Evolutionary conservation across 92 coral and sea anemone species (phyloP).

Genomic region (Chrysogorgia sp.): DNA sequence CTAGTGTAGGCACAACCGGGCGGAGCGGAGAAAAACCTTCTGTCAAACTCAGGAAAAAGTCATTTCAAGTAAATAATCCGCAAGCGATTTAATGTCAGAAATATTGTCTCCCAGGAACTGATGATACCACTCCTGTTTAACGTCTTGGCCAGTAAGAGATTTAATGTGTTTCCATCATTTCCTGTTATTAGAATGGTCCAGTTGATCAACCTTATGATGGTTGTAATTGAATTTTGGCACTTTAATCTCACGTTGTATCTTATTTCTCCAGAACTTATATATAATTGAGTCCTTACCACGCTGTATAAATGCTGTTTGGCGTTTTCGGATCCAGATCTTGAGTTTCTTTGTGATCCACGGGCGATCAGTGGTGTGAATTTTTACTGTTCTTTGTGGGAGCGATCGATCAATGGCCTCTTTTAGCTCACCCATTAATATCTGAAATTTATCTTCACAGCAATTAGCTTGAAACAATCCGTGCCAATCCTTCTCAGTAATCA

Average conservation of each 20-base stretch:
- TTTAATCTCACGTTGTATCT: constrained; percentile 39
- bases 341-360: constrained; percentile 41
- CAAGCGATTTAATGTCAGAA: not conserved
- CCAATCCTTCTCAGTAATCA: constrained; percentile 64
- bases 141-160: constrained; percentile 19
- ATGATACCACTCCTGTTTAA: constrained; percentile 38
- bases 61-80: constrained; percentile 19
- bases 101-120: constrained; percentile 31
- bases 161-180: constrained; percentile 44
- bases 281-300: constrained; percentile 34
- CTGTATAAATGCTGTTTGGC: constrained; percentile 43
- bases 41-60: constrained; percentile 47
- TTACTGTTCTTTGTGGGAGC: constrained; percentile 45
- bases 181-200: constrained; percentile 35
- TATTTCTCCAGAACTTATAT: constrained; percentile 40
- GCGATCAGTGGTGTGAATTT: constrained; percentile 41
- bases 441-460: not conserved
- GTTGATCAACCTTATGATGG: constrained; percentile 45
- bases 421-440: constrained; percentile 43
- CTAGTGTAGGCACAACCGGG: not conserved
- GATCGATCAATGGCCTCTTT: constrained; percentile 42
- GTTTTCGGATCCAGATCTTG: constrained; percentile 41
- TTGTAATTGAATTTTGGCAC: constrained; percentile 20
- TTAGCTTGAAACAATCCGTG: constrained; percentile 21
- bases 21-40: constrained; percentile 40